A percentile compares a stretch with the other conserved stretches of the same genome.
These are phyloP conservation scores for Eulemur rubriventer DNA, from an alignment of 2,797 vertebrate species.

Conservation along the genomic window DNA sequence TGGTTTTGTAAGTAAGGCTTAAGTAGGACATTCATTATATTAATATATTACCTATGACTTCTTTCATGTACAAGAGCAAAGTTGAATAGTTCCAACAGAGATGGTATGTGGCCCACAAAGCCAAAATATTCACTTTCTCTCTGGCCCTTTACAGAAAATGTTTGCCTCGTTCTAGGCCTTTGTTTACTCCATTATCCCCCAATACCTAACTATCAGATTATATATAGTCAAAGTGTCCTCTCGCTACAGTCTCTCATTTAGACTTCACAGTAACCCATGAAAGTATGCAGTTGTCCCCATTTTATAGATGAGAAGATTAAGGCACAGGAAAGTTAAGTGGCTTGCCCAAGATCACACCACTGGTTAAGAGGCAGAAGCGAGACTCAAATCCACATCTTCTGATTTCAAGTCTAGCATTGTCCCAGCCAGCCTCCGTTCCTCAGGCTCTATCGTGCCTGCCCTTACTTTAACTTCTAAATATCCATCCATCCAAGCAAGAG, in stretches of 20 bases:
- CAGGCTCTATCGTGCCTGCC: not conserved
- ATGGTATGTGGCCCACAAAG: not conserved
- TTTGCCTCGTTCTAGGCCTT: not conserved
- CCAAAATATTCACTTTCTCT: not conserved
- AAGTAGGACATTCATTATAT: not conserved
- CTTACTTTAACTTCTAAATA: not conserved
- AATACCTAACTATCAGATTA: not conserved
- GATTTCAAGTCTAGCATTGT: not conserved
- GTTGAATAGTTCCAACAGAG: not conserved
- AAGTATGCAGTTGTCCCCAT: not conserved
- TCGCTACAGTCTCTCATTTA: not conserved
- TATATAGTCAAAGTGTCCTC: not conserved
- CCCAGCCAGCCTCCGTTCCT: not conserved
- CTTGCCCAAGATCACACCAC: not conserved
- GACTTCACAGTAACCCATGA: not conserved
- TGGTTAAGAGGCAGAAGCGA: not conserved
- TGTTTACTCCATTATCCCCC: not conserved
- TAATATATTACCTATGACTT: not conserved
- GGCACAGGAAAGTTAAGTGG: not conserved
- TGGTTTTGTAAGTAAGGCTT: not conserved
- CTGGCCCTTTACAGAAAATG: not conserved
- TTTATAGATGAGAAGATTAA: slow-evolving; percentile 16
- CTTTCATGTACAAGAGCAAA: not conserved
- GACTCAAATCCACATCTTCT: not conserved
- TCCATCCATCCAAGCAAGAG: not conserved